Evolutionary conservation across 2,888 invertebrate genomes (phyloP).

Genomic region (Cataglyphis altisquamis): DNA sequence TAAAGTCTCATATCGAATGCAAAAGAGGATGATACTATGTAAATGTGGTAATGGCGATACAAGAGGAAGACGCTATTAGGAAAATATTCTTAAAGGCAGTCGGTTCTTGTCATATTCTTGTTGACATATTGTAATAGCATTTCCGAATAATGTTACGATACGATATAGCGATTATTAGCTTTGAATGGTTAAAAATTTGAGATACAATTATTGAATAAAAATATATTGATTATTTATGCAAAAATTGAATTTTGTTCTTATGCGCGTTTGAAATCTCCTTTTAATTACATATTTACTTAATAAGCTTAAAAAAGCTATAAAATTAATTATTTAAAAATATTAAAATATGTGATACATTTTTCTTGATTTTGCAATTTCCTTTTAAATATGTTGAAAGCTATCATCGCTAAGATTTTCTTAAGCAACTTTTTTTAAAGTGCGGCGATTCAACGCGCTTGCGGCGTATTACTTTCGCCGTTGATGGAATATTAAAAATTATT

Average conservation of each 20-base stretch:
- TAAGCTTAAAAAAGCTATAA: background rate
- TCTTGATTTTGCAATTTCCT: too few relatives aligned
- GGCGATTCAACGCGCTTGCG: too few relatives aligned
- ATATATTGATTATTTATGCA: background rate
- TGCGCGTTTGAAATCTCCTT: background rate
- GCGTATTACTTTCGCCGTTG: background rate
- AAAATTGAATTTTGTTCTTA: background rate
- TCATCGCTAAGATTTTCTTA: background rate
- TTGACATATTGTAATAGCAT: background rate
- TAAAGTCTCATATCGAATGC: conserved; percentile 7
- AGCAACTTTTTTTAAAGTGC: background rate
- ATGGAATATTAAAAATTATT: background rate
- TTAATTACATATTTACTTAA: background rate
- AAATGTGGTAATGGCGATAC: background rate
- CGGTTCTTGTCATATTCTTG: background rate
- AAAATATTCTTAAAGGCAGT: background rate
- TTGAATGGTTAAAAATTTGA: background rate
- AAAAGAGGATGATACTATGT: background rate
- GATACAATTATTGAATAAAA: background rate
- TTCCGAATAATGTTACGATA: background rate
- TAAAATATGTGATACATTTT: background rate
- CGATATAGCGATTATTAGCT: background rate
- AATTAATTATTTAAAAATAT: background rate
- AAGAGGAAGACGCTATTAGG: background rate
- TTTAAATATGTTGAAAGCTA: background rate